Evolutionary conservation across 2,113 vertebrate species (phyloP), one percentile per base, ranked within the genome.

Genomic region (Paracanthobrama guichenoti): DNA sequence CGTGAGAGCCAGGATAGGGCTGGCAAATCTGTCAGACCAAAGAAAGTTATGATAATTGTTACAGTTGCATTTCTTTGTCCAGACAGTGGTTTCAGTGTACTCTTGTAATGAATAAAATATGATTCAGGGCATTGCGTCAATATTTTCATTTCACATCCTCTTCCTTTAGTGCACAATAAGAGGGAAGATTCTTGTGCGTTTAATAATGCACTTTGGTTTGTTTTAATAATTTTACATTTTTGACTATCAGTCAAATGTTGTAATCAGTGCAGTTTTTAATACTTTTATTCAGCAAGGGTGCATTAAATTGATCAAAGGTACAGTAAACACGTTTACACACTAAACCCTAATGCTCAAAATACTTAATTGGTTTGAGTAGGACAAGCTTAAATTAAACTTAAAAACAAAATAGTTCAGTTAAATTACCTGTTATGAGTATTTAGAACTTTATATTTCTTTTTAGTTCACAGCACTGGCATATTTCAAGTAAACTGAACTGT

Each of bases 1-100:
- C 90, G 86, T 89, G 86, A 89, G 90, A 90, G 72, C 86, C 90
- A 76, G 87, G 84, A 88, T 88, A 88, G 88, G 83, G 88, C 86
- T 87, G 84, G 85, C 74, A 87, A 85, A 88, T 89, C 84, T 89
- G 91, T 89, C 91, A 89, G 89, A 85, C 74, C 59, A 83, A 82
- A 83, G 79, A 86, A 91, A 89, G 87, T 81, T 85, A 82, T 77
- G 84, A 88, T 85, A 72, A 86, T 86, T 86, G 86, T 73, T 88
- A 86, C 81, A 88, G 87, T 83, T 85, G 86, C 81, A 86, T 89
- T 83, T 81, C 78, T 88, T 88, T 88, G 87, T 83, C 86, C 86
- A 89, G 78, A 87, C 50, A 79, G 79, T 71, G 71, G 76, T 81
- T 79, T 67, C 84, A 44, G 13, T 64, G 16, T 12, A 14, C n/a